Base-by-base conservation (phyloP, 2,888 invertebrate species). In the Pachydiplax longipennis region DNA sequence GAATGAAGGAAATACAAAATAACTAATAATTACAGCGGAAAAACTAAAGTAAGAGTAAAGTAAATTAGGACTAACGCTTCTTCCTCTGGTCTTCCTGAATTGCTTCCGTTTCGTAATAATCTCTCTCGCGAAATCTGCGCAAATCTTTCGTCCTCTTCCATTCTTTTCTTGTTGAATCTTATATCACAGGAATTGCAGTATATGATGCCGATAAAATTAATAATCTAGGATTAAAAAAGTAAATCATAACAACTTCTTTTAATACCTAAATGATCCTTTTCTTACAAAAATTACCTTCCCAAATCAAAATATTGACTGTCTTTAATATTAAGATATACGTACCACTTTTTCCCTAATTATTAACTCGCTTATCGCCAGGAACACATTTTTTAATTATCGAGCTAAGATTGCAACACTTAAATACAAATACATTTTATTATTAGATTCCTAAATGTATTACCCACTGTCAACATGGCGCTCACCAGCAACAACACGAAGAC, bases 391-490 rank as follows among this genome's bases (percentile, higher is more conserved):
- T 18, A 37, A 87, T 40, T 37, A 61, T 65, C 37, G 58, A 37
- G n/a, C 0, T 37, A 35, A 37, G 37, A 87, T 61, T 87, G 61
- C 37, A 37, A 61, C 61, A 65, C 87, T 87, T 61, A 18, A 61
- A 87, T 61, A 65, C 87, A 12, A 61, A n/a, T 37, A 87, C 37
- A 73, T 87, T 65, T 87, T 87, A 87, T 61, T 87, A 61, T 87
- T 61, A 87, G 65, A 40, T 18, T 37, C 12, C 37, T 87, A 18
- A 37, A 37, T 35, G 37, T 18, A 15, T 22, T 37, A 31, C 12
- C 61, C 61, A 37, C 18, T 61, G 61, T 87, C 61, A 87, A 87
- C 87, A 87, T 87, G 87, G 87, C 87, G 87, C 61, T 87, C 40
- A 37, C 37, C 31, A 31, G 73, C 37, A 37, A 87, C 48, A n/a